Conservation (phyloP, 2,797 vertebrate species). For the Miopithecus talapoin region DNA sequence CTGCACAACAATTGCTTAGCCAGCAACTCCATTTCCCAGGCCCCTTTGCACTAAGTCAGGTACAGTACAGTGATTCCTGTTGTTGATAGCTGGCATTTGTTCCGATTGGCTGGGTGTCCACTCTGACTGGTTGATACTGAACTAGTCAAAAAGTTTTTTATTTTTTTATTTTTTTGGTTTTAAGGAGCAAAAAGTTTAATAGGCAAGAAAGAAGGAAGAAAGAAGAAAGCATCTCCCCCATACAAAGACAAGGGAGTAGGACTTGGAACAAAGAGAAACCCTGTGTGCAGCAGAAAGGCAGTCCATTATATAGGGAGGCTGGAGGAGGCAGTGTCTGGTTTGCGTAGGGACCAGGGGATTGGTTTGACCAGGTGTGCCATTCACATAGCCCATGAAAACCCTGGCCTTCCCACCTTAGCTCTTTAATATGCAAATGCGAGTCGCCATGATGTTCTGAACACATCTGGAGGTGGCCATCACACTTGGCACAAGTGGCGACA, state of each 20-base stretch:
- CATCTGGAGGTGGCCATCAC: not conserved
- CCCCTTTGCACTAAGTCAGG: not conserved
- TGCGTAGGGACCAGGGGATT: not conserved
- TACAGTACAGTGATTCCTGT: not conserved
- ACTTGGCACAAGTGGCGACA: not conserved
- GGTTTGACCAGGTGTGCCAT: not conserved
- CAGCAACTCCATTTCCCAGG: not conserved
- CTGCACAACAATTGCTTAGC: not conserved
- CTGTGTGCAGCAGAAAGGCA: not conserved
- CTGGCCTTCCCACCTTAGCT: not conserved
- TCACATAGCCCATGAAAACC: not conserved
- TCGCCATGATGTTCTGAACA: not conserved
- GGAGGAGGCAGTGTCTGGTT: not conserved
- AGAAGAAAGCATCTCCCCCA: not conserved
- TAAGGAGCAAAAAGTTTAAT: not conserved
- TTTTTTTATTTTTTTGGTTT: not conserved
- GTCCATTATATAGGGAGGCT: not conserved
- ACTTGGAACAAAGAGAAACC: not conserved
- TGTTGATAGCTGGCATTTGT: not conserved
- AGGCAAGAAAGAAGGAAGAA: not conserved
- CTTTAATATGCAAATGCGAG: not conserved
- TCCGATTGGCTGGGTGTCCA: not conserved
- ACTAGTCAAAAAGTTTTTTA: not conserved
- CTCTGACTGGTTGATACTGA: not conserved
- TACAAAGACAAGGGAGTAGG: not conserved